phyloP scores from a whole-genome alignment of 2,797 vertebrate genomes.

The Chanos chanos region DNA sequence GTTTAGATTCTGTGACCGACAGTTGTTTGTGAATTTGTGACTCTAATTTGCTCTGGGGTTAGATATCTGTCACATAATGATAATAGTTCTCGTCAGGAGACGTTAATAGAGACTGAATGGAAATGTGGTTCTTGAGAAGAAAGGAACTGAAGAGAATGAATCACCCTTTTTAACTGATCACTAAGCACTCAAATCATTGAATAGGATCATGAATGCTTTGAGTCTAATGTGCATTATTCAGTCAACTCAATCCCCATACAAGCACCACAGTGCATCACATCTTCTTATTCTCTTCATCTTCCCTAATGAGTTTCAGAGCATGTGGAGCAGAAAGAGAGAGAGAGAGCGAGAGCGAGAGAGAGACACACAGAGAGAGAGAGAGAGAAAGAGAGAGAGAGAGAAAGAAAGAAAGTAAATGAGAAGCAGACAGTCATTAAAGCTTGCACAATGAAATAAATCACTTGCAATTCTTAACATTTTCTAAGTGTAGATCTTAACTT shows the following conservation, averaged over 20 bases:
- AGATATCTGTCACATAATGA: constrained; percentile 2
- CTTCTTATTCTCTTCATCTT: constrained; percentile 33
- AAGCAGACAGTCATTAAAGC: constrained; percentile 59
- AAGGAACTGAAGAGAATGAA: background rate
- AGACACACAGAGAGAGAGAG: no score
- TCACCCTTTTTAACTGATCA: no score
- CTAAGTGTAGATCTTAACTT: background rate
- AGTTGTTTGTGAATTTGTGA: background rate
- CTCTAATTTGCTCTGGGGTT: constrained; percentile 3
- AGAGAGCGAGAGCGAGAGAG: no score
- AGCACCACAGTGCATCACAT: constrained; percentile 18
- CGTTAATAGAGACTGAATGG: background rate
- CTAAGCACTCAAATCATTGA: no score
- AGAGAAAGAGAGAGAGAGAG: no score
- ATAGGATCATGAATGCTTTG: constrained; percentile 12
- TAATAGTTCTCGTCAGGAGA: background rate
- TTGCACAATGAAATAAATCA: constrained; percentile 50
- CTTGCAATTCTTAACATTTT: constrained; percentile 34
- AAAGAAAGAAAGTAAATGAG: constrained; percentile 46
- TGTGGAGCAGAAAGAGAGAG: constrained; percentile 31
- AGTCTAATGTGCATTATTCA: constrained; percentile 10
- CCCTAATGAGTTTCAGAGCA: constrained; percentile 48
- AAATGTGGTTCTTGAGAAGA: background rate
- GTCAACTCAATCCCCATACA: constrained; percentile 28
- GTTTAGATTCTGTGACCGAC: constrained; percentile 7